phyloP scores from a whole-genome alignment of 2,888 invertebrate species.

The Trimorus sp. region DNA sequence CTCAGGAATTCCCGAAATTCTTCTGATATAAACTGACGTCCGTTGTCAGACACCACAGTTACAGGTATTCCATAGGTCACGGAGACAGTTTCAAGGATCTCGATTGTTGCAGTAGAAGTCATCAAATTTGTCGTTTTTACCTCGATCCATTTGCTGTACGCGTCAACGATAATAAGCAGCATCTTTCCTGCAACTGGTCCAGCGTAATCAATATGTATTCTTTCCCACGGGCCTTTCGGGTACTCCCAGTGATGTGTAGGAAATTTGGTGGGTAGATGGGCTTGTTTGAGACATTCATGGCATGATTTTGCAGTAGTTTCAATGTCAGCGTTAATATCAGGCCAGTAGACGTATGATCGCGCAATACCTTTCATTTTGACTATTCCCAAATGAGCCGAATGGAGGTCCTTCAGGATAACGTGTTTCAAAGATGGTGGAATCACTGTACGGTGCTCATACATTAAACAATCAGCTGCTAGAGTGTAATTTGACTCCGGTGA shows the following conservation, averaged over 20 bases:
- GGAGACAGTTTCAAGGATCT: constrained; percentile 38
- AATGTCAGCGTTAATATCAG: constrained; percentile 41
- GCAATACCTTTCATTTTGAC: constrained; percentile 36
- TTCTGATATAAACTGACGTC: constrained; percentile 45
- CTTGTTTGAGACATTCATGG: constrained; percentile 33
- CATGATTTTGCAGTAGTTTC: constrained; percentile 35
- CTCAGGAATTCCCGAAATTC: constrained; percentile 1
- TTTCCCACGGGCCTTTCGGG: constrained; percentile 20
- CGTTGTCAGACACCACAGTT: constrained; percentile 59
- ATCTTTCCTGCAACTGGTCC: constrained; percentile 41
- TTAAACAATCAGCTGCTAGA: constrained; percentile 6
- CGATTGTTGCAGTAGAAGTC: constrained; percentile 25
- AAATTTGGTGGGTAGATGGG: constrained; percentile 30
- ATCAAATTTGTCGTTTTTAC: constrained; percentile 31
- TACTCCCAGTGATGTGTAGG: constrained; percentile 30
- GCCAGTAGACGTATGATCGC: constrained; percentile 35
- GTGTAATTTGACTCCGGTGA: constrained; percentile 13
- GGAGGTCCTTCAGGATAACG: neutral
- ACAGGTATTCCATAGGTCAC: constrained; percentile 43
- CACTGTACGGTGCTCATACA: constrained; percentile 32
- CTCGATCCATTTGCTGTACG: constrained; percentile 47
- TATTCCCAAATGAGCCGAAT: constrained; percentile 33
- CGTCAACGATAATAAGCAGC: constrained; percentile 33
- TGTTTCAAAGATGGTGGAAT: constrained; percentile 7
- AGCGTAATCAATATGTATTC: constrained; percentile 38